phyloP scores from a whole-genome alignment of 2,888 invertebrate species.

The Andrena camellia region DNA sequence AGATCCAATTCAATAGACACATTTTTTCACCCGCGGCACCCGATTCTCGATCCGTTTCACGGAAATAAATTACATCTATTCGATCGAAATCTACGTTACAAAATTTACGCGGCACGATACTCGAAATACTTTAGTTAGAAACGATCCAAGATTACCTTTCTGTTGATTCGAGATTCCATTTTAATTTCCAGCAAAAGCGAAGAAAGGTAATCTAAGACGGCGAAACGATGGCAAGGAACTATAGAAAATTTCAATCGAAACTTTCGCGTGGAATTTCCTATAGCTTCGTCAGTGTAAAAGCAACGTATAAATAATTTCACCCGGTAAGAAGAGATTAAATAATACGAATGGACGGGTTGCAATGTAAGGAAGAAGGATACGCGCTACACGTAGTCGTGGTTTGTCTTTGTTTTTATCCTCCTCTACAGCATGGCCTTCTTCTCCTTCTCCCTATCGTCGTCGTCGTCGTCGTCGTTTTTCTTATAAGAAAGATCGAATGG shows the following conservation, averaged over 20 bases:
- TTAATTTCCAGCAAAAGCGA: constrained; percentile 6
- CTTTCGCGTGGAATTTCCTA: constrained; percentile 59
- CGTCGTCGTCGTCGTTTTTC: constrained; percentile 25
- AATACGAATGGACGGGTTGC: constrained; percentile 73
- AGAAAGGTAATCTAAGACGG: constrained; percentile 31
- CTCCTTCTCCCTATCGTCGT: background rate
- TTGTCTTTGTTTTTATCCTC: too few relatives aligned
- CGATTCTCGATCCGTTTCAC: constrained; percentile 32
- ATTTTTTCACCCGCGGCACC: constrained; percentile 20
- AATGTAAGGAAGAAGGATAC: constrained; percentile 60
- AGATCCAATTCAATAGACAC: constrained; percentile 40
- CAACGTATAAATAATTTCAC: constrained; percentile 68
- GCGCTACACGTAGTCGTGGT: constrained; percentile 13
- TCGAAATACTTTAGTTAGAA: constrained; percentile 31
- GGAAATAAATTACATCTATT: constrained; percentile 38
- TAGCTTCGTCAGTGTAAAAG: constrained; percentile 68
- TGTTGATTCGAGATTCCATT: background rate
- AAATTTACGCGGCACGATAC: constrained; percentile 39
- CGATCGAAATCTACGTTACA: constrained; percentile 41
- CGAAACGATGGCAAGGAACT: constrained; percentile 49
- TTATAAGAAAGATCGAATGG: constrained; percentile 50
- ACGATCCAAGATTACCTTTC: constrained; percentile 25
- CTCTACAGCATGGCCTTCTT: too few relatives aligned
- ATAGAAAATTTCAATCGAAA: constrained; percentile 66
- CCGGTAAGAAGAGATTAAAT: constrained; percentile 59